phyloP scores from a whole-genome alignment of 1,140 invertebrate genomes.

The Sipha flava region DNA sequence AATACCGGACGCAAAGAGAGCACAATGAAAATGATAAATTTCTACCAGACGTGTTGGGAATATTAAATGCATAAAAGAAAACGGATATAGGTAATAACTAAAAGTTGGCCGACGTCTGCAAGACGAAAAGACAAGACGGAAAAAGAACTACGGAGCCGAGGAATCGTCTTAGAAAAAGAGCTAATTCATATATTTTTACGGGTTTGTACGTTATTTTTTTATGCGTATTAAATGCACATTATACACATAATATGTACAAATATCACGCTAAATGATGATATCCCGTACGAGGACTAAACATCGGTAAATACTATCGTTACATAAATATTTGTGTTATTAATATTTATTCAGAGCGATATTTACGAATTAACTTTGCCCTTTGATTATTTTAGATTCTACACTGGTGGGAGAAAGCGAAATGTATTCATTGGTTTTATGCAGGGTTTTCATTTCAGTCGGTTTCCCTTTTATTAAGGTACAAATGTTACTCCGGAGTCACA shows the following conservation, averaged over 20 bases:
- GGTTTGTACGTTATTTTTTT: too few species aligned
- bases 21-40: slow-evolving; percentile 17
- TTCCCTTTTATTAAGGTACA: too few species aligned
- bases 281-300: background rate
- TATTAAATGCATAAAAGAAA: background rate
- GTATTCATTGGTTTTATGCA: background rate
- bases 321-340: slow-evolving; percentile 6
- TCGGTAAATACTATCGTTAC: background rate
- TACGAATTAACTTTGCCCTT: background rate
- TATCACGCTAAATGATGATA: background rate
- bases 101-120: background rate
- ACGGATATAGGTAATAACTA: background rate
- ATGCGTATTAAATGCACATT: too few species aligned
- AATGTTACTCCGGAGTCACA: too few species aligned
- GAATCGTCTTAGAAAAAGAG: too few species aligned
- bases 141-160: background rate
- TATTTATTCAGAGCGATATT: background rate
- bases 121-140: background rate
- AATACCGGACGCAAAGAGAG: background rate
- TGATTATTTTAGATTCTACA: background rate
- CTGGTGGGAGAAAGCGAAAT: too few species aligned
- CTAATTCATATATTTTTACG: too few species aligned
- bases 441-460: too few species aligned
- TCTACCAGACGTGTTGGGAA: background rate
- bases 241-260: background rate